phyloP scores from a whole-genome alignment of 2,888 invertebrate genomes.

The Diabrotica balteata region DNA sequence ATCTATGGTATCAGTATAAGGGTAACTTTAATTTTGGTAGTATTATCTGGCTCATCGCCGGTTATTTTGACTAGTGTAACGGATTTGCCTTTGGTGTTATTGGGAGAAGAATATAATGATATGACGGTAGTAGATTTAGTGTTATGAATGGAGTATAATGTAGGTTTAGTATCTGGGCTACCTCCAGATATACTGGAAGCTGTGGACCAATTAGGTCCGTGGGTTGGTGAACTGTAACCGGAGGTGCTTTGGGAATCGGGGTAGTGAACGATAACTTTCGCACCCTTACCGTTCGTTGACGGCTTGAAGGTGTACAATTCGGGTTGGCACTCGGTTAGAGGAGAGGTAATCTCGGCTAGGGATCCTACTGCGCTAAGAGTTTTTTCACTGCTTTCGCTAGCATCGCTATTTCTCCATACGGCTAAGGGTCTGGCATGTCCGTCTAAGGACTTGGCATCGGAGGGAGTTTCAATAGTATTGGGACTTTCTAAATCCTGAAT shows the following conservation, averaged over 20 bases:
- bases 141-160: slow-evolving; percentile 60
- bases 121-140: slow-evolving; percentile 60
- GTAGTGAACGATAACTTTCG: slow-evolving; percentile 56
- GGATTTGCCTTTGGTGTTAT: slow-evolving; percentile 54
- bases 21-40: slow-evolving; percentile 31
- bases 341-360: slow-evolving; percentile 56
- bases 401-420: slow-evolving; percentile 57
- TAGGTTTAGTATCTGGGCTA: slow-evolving; percentile 52
- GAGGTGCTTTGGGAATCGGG: slow-evolving; percentile 62
- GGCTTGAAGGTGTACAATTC: slow-evolving; percentile 53
- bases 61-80: slow-evolving; percentile 59
- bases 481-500: slow-evolving; percentile 63
- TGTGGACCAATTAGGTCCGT: slow-evolving; percentile 57
- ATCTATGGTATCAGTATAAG: slow-evolving; percentile 17
- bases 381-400: slow-evolving; percentile 58
- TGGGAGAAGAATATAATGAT: slow-evolving; percentile 54
- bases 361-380: slow-evolving; percentile 60
- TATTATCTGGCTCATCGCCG: slow-evolving; percentile 44
- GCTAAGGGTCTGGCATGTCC: slow-evolving; percentile 47
- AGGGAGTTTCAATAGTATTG: slow-evolving; percentile 61
- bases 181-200: slow-evolving; percentile 59
- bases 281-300: slow-evolving; percentile 54
- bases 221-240: slow-evolving; percentile 62
- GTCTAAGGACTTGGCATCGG: slow-evolving; percentile 53
- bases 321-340: slow-evolving; percentile 53